Percentiles rank a stretch among this genome's conserved stretches.
phyloP scores from a whole-genome alignment of 1,140 invertebrate species.

The Drosophila burlai region DNA sequence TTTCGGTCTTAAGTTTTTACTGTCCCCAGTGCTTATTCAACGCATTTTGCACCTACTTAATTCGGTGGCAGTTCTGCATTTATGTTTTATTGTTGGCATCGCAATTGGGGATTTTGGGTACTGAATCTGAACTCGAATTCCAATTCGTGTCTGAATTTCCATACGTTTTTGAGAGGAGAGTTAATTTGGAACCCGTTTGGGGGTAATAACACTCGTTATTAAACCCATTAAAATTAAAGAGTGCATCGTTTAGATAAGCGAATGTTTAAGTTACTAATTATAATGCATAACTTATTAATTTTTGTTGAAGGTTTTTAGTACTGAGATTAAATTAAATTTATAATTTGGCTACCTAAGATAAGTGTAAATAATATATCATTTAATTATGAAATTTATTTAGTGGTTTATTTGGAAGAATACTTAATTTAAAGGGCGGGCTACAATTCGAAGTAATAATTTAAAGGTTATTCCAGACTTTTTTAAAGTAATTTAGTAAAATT shows the following conservation, averaged over 20 bases:
- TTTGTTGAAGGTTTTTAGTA: neutral
- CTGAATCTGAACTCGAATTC: neutral
- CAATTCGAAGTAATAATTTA: no score
- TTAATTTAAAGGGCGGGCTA: neutral
- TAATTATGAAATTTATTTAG: neutral
- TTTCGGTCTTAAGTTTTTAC: slow-evolving; percentile 62
- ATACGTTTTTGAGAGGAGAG: neutral
- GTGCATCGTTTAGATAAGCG: neutral
- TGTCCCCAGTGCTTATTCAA: slow-evolving; percentile 44
- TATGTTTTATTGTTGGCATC: slow-evolving; percentile 30
- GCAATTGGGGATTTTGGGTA: neutral
- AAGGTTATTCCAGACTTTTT: no score
- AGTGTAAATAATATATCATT: neutral
- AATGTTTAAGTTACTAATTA: slow-evolving; percentile 2
- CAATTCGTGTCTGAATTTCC: neutral
- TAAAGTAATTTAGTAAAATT: no score
- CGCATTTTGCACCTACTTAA: slow-evolving; percentile 62
- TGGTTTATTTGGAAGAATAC: neutral
- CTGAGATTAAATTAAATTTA: no score
- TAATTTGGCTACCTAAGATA: neutral
- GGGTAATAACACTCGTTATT: slow-evolving; percentile 7
- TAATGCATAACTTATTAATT: slow-evolving; percentile 1
- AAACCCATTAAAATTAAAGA: neutral
- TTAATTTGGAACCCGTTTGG: slow-evolving; percentile 9
- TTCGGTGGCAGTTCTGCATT: neutral